These are phyloP conservation scores for Drosophila chauvacae DNA, from an alignment of 1,140 invertebrate species.

Conservation along the genomic window DNA sequence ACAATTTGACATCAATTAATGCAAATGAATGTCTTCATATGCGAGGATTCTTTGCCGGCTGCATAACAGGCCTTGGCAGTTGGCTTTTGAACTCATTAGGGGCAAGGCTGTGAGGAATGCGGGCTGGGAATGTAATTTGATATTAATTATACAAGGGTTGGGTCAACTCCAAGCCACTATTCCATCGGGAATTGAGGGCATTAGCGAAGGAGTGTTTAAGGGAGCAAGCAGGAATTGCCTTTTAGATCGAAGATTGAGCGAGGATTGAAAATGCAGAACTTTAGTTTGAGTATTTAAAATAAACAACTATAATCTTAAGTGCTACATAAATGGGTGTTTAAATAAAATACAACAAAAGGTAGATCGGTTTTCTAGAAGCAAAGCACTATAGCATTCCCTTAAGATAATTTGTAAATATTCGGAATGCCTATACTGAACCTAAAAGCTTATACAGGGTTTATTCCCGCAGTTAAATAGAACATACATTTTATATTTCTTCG, in stretches of 20 bases:
- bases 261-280: neutral
- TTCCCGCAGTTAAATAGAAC: neutral
- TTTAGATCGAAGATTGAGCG: neutral
- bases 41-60: slow-evolving; percentile 24
- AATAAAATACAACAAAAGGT: neutral
- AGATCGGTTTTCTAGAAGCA: neutral
- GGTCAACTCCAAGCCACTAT: slow-evolving; percentile 3
- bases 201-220: neutral
- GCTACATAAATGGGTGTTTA: neutral
- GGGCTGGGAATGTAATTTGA: slow-evolving; percentile 42
- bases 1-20: slow-evolving; percentile 63
- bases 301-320: neutral
- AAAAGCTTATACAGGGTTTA: too few species aligned
- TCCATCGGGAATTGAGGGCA: neutral
- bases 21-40: slow-evolving; percentile 59
- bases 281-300: neutral
- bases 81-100: slow-evolving; percentile 44
- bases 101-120: slow-evolving; percentile 26
- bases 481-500: neutral
- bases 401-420: neutral
- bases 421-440: neutral
- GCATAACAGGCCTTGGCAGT: slow-evolving; percentile 3
- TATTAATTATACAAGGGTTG: slow-evolving; percentile 30
- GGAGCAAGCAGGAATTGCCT: neutral
- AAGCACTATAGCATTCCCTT: neutral